These are phyloP conservation scores for Aphelocoma coerulescens DNA, from an alignment of 2,113 vertebrate species.

Conservation along the genomic window DNA sequence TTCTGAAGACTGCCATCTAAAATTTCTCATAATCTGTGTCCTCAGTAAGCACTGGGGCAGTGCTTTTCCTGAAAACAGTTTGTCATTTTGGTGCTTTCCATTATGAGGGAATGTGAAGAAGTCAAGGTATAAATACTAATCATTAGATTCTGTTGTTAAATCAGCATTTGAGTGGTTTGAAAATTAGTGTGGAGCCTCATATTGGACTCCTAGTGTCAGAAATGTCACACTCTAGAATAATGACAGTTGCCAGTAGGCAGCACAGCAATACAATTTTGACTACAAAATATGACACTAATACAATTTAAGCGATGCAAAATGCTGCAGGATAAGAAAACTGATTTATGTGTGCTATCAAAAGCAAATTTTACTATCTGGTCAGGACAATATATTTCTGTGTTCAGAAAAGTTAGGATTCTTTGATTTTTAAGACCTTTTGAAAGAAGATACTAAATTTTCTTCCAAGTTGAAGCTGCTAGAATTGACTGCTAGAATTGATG, in stretches of 20 bases:
- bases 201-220: neutral
- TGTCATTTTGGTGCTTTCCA: neutral
- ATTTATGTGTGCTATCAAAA: slow-evolving; percentile 20
- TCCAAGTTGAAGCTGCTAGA: neutral
- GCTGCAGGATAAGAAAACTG: neutral
- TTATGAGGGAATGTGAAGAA: neutral
- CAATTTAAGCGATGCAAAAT: neutral
- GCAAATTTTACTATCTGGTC: neutral
- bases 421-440: neutral
- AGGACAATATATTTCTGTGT: neutral
- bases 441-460: neutral
- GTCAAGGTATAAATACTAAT: neutral
- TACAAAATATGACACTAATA: slow-evolving; percentile 10
- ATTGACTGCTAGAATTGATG: neutral
- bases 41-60: neutral
- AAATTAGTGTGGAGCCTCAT: neutral
- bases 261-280: neutral
- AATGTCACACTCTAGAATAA: neutral
- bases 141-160: slow-evolving; percentile 1
- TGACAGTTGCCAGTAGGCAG: slow-evolving; percentile 3
- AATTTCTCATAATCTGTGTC: neutral
- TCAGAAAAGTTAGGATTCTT: neutral
- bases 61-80: neutral
- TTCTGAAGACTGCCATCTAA: neutral
- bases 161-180: neutral